Evolutionary conservation across 2,888 invertebrate species (phyloP).

Genomic region (Acleris laterana): DNA sequence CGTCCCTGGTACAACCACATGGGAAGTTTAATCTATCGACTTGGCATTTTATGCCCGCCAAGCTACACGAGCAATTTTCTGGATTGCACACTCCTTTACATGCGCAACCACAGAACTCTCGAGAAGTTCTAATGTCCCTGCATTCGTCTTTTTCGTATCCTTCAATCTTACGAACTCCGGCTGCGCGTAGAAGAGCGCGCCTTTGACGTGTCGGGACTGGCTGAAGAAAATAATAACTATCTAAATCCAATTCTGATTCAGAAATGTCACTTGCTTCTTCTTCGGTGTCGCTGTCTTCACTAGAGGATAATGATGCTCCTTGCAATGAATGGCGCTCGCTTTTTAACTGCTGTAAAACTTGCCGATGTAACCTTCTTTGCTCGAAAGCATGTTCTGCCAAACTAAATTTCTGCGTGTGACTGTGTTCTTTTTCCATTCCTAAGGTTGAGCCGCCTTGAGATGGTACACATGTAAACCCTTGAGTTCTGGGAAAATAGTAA

Average conservation of each 20-base stretch:
- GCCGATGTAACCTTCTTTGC: constrained; percentile 93
- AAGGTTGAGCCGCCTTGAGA: constrained; percentile 96
- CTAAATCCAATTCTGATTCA: constrained; percentile 93
- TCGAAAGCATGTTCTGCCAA: constrained; percentile 95
- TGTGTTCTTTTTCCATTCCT: constrained; percentile 93
- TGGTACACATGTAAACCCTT: constrained; percentile 96
- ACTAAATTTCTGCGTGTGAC: constrained; percentile 90
- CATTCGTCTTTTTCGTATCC: constrained; percentile 97
- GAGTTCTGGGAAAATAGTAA: constrained; percentile 96
- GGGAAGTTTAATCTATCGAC: constrained; percentile 98
- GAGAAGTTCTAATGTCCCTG: constrained; percentile 93
- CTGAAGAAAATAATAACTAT: constrained; percentile 95
- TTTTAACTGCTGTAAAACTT: constrained; percentile 89
- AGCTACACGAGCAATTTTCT: constrained; percentile 96
- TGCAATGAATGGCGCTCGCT: constrained; percentile 86
- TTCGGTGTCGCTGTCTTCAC: constrained; percentile 93
- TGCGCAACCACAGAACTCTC: constrained; percentile 97
- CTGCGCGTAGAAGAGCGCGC: constrained; percentile 93
- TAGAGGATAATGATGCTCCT: constrained; percentile 87
- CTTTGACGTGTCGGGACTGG: constrained; percentile 97
- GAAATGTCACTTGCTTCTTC: constrained; percentile 92
- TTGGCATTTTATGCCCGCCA: constrained; percentile 98
- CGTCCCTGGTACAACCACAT: constrained; percentile 97
- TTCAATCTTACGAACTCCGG: constrained; percentile 97
- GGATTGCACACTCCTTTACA: constrained; percentile 98